A percentile compares a stretch with the other conserved stretches of the same genome.
Evolutionary conservation across 1,140 invertebrate genomes (phyloP).

Genomic region (Drosophila willistoni): DNA sequence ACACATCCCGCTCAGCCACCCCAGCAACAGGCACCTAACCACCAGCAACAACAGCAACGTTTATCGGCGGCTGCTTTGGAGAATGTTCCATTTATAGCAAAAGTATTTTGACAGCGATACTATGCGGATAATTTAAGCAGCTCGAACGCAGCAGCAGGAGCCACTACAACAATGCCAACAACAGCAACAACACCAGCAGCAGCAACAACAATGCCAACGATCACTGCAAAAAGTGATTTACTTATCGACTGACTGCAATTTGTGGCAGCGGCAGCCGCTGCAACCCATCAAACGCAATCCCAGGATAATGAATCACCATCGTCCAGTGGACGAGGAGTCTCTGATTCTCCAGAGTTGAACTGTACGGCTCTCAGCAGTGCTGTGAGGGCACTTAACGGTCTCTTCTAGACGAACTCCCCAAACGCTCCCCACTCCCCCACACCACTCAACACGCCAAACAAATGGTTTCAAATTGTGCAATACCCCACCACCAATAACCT

Average conservation of each 20-base stretch:
- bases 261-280: constrained; percentile 48
- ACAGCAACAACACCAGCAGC: constrained; percentile 18
- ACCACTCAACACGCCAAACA: constrained; percentile 40
- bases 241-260: constrained; percentile 56
- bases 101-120: constrained; percentile 83
- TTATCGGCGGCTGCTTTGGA: constrained; percentile 64
- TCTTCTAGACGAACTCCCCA: constrained; percentile 50
- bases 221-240: constrained; percentile 28
- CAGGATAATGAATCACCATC: constrained; percentile 2
- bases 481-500: constrained; percentile 22
- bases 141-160: constrained; percentile 9
- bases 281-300: constrained; percentile 30
- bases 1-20: constrained; percentile 29
- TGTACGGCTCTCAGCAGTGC: constrained; percentile 68
- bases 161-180: neutral
- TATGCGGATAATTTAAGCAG: constrained; percentile 72
- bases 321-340: neutral
- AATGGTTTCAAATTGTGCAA: constrained; percentile 80
- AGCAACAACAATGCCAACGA: constrained; percentile 13
- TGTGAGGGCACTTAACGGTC: constrained; percentile 69
- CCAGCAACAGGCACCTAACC: neutral
- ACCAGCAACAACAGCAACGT: constrained; percentile 35
- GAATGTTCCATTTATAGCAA: constrained; percentile 80
- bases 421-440: neutral
- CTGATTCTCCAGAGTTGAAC: constrained; percentile 42